A percentile compares a stretch with the other conserved stretches of the same genome.
Evolutionary conservation across 1,140 invertebrate genomes (phyloP).

Genomic region (Lutraria rhynchaena): DNA sequence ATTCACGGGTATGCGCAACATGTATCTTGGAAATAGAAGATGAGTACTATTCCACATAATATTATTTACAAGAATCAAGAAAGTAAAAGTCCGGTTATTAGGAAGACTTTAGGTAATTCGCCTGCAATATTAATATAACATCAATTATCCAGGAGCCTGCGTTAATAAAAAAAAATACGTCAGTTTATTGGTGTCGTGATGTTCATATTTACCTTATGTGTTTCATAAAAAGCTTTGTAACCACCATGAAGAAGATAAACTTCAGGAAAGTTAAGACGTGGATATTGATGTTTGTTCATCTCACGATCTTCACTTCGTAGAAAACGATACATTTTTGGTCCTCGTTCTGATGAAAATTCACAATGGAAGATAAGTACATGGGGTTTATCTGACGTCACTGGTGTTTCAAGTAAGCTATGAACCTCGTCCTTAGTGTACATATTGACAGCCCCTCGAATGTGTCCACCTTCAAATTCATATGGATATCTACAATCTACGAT

Average conservation of each 20-base stretch:
- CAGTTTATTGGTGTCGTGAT: too few species aligned
- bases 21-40: too few species aligned
- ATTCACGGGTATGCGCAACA: too few species aligned
- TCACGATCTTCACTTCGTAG: conserved; percentile 92
- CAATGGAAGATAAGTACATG: conserved; percentile 97
- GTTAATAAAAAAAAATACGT: too few species aligned
- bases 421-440: background rate
- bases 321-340: conserved; percentile 93
- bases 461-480: conserved; percentile 97
- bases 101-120: too few species aligned
- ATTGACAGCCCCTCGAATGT: conserved; percentile 85
- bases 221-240: conserved; percentile 93
- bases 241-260: conserved; percentile 96
- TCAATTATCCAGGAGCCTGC: too few species aligned
- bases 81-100: too few species aligned
- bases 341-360: conserved; percentile 97
- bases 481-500: conserved; percentile 90
- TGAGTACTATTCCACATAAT: too few species aligned
- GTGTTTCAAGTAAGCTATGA: background rate
- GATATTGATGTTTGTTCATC: conserved; percentile 91
- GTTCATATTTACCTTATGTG: conserved; percentile 78
- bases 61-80: too few species aligned
- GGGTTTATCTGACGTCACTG: conserved; percentile 79
- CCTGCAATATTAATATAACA: too few species aligned
- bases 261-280: conserved; percentile 94